Conservation (phyloP, 2,797 vertebrate species). For the Rhodeus uyekii region DNA sequence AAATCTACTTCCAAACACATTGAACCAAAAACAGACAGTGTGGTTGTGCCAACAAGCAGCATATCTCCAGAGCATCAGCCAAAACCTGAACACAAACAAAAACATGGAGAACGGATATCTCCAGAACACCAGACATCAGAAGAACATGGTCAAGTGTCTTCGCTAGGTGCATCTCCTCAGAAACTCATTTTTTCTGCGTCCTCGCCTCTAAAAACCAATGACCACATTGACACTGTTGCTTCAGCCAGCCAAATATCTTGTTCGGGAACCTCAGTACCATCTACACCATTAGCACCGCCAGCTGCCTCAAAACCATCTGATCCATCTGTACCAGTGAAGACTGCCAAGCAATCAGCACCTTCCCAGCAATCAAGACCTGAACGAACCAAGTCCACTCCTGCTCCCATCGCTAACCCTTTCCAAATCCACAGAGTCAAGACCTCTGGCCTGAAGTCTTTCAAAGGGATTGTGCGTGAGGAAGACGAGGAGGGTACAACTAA, state of each 20-base stretch:
- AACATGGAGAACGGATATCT: background rate
- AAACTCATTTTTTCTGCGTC: background rate
- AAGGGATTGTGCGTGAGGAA: slow-evolving; percentile 61
- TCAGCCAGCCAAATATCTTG: background rate
- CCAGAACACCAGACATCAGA: slow-evolving; percentile 5
- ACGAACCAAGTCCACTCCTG: background rate
- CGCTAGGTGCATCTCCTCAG: background rate
- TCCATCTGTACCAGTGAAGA: background rate
- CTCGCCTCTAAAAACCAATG: background rate
- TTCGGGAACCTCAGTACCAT: background rate
- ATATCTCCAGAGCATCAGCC: background rate
- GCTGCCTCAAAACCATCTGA: slow-evolving; percentile 3
- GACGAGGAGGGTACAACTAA: slow-evolving; percentile 51
- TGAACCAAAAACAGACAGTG: background rate
- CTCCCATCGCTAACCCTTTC: slow-evolving; percentile 68
- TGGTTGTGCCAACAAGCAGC: background rate
- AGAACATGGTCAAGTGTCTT: background rate
- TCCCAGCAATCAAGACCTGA: slow-evolving; percentile 8
- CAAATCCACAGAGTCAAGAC: slow-evolving; percentile 78
- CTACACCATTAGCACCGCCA: background rate
- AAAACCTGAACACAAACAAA: background rate
- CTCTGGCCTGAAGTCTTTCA: slow-evolving; percentile 78
- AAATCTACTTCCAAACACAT: background rate
- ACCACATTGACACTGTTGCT: background rate
- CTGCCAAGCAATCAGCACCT: background rate